A percentile compares a stretch with the other conserved stretches of the same genome.
Evolutionary conservation across 2,113 vertebrate species (phyloP).

Genomic region (Dasyprocta punctata): DNA sequence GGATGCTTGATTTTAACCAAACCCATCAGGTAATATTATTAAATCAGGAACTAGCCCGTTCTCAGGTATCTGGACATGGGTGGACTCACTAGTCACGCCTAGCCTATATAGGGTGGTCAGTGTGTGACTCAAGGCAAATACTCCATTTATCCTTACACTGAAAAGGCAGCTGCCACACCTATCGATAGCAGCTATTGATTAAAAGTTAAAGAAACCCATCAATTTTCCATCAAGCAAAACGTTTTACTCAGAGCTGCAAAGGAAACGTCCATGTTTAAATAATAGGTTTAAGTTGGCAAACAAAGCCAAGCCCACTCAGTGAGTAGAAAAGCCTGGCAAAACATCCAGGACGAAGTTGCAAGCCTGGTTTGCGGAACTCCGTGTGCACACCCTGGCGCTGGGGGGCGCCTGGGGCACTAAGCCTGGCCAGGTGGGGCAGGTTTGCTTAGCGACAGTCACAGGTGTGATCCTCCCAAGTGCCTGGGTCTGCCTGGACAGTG

Average conservation of each 20-base stretch:
- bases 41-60: background rate
- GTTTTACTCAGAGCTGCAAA: constrained; percentile 66
- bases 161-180: background rate
- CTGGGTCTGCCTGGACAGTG: background rate
- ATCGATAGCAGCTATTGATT: constrained; percentile 52
- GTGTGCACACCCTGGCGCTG: background rate
- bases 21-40: background rate
- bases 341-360: constrained; percentile 17
- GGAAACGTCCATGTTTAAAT: constrained; percentile 69
- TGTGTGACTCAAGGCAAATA: background rate
- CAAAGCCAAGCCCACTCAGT: constrained; percentile 48
- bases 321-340: constrained; percentile 59
- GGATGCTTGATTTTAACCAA: background rate
- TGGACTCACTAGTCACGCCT: background rate
- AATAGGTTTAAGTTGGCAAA: constrained; percentile 70
- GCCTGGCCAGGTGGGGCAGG: background rate
- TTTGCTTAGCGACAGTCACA: constrained; percentile 58
- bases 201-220: constrained; percentile 58
- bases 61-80: background rate
- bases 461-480: constrained; percentile 53
- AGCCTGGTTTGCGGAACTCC: background rate
- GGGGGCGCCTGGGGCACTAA: constrained; percentile 2
- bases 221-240: constrained; percentile 60
- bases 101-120: background rate
- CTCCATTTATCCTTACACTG: background rate